Evolutionary conservation across 2,797 vertebrate genomes (phyloP).

Genomic region (Benthosema pterotum): DNA sequence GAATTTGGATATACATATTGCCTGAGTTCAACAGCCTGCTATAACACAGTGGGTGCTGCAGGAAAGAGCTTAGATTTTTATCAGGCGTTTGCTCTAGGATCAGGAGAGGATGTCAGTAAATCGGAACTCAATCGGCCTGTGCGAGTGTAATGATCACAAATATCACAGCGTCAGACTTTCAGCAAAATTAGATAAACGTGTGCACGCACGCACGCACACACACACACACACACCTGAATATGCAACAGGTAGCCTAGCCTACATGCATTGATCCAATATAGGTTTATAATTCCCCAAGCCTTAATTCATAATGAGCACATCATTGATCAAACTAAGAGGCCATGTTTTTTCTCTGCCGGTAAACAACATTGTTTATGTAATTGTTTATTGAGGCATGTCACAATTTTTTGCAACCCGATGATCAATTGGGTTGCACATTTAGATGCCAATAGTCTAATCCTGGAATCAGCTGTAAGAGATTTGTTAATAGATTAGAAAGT

Average conservation of each 20-base stretch:
- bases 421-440: slow-evolving; percentile 50
- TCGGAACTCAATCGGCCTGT: slow-evolving; percentile 7
- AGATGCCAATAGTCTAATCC: slow-evolving; percentile 62
- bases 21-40: background rate
- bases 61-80: background rate
- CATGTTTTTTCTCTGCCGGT: slow-evolving; percentile 27
- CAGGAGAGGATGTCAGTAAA: slow-evolving; percentile 16
- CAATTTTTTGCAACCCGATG: slow-evolving; percentile 40
- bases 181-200: slow-evolving; percentile 9
- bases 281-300: slow-evolving; percentile 25
- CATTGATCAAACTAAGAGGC: slow-evolving; percentile 53
- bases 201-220: too few species aligned
- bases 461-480: slow-evolving; percentile 56
- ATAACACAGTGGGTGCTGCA: background rate
- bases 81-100: slow-evolving; percentile 4
- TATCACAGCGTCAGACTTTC: slow-evolving; percentile 4
- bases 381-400: slow-evolving; percentile 50
- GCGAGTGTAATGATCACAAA: background rate
- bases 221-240: background rate
- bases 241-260: too few species aligned
- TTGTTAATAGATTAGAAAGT: slow-evolving; percentile 56
- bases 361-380: slow-evolving; percentile 31
- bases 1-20: background rate
- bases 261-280: slow-evolving; percentile 10
- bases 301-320: slow-evolving; percentile 35